Evolutionary conservation across 2,888 invertebrate genomes (phyloP).

Genomic region (Hydropsyche betteni): DNA sequence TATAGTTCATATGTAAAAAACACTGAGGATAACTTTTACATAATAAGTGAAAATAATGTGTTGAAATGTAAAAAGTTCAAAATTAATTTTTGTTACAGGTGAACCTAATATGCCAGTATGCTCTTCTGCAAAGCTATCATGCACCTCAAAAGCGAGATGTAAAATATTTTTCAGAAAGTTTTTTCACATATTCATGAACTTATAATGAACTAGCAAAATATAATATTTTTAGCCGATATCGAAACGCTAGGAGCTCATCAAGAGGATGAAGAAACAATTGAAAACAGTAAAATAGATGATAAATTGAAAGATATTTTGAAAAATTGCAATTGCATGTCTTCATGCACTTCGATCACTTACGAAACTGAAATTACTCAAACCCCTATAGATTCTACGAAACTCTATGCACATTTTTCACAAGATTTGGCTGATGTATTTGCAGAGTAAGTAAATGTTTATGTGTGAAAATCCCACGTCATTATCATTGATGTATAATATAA

Average conservation of each 20-base stretch:
- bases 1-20: too few species aligned
- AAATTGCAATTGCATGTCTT: conserved; percentile 57
- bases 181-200: background rate
- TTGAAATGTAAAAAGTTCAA: too few species aligned
- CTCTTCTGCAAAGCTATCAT: background rate
- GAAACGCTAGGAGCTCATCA: background rate
- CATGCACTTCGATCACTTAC: conserved; percentile 58
- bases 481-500: too few species aligned
- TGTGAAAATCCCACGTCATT: background rate
- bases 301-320: background rate
- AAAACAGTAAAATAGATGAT: background rate
- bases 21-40: too few species aligned
- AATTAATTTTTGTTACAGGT: background rate
- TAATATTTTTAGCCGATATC: background rate
- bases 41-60: too few species aligned
- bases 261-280: background rate
- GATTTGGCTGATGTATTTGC: too few species aligned
- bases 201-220: background rate
- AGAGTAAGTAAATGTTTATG: too few species aligned
- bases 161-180: background rate
- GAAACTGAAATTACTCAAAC: conserved; percentile 58
- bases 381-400: too few species aligned
- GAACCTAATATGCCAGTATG: background rate
- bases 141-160: background rate
- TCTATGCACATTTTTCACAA: too few species aligned